Evolutionary conservation across 2,797 vertebrate genomes (phyloP).

Genomic region (Micropoecilia bifurca): DNA sequence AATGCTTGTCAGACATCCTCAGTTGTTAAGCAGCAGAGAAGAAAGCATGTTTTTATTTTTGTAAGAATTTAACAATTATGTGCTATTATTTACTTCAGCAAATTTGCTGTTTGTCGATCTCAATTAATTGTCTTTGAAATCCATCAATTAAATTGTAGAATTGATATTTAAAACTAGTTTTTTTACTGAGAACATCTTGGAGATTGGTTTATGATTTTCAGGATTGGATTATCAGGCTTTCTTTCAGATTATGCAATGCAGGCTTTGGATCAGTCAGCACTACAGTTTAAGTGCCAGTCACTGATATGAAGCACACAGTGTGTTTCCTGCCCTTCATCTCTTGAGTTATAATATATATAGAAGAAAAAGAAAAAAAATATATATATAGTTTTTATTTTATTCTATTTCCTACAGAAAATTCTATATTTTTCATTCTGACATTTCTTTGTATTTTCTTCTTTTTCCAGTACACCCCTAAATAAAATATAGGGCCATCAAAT

Average conservation of each 20-base stretch:
- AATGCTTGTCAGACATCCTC: constrained; percentile 1
- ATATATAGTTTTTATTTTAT: background rate
- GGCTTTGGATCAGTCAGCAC: constrained; percentile 3
- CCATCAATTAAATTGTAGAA: background rate
- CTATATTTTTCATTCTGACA: background rate
- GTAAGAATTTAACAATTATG: background rate
- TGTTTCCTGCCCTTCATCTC: background rate
- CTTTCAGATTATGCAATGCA: background rate
- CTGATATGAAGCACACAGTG: background rate
- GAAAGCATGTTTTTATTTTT: background rate
- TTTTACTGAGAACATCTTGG: background rate
- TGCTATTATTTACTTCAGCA: background rate
- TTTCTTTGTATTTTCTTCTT: background rate
- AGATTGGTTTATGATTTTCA: background rate
- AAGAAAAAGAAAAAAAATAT: no score
- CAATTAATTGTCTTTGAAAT: background rate
- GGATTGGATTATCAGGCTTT: background rate
- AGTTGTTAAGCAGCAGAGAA: background rate
- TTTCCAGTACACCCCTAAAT: background rate
- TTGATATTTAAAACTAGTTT: background rate
- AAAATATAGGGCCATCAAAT: background rate
- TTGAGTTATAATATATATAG: background rate
- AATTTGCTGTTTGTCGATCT: background rate
- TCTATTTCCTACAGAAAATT: background rate
- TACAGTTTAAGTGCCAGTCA: background rate